Evolutionary conservation across 2,113 vertebrate genomes (phyloP), one percentile per base, ranked within the genome.

Genomic region (Phrynosoma platyrhinos): DNA sequence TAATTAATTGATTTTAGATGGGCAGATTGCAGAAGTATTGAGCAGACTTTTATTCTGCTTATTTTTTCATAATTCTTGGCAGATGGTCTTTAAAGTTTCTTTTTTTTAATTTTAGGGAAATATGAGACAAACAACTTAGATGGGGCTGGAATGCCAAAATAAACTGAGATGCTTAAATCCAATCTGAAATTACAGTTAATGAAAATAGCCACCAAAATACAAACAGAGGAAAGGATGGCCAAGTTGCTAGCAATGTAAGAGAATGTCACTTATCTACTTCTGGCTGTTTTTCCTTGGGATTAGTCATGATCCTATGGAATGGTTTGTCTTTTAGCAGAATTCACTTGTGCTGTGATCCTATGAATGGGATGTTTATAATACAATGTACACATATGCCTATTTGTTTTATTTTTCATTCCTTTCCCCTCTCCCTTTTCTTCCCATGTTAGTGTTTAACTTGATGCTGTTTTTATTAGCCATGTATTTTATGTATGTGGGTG

Each of bases 291-390:
- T 86, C 93, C 90, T 89, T 89, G 79, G 90, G 93, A 92, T 91
- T 92, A 93, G 90, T 94, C 94, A 91, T 93, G 91, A 93, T 91
- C 94, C 91, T 94, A 83, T 0, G 91, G 91, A 89, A 92, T 93
- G 87, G 92, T 90, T 76, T 71, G 14, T 16, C 10, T 58, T 16
- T 58, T 58, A 58, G 9, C 55, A 58, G 53, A 55, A 55, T 36
- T 2, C 36, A 36, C 36, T 12, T 55, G 53, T 9, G 53, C 7
- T 55, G 7, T 55, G 53, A 55, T 55, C 53, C 53, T 55, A 55
- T 55, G 53, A 55, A 2, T 58, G 9, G 55, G 55, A 58, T 55
- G 1, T 58, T 58, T 13, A 13, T 58, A 2, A 58, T 58, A 58
- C 55, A 58, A 58, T 58, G 55, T 58, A 14, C 55, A 58, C 55